phyloP scores from a whole-genome alignment of 2,888 invertebrate species.

The Aricia artaxerxes region DNA sequence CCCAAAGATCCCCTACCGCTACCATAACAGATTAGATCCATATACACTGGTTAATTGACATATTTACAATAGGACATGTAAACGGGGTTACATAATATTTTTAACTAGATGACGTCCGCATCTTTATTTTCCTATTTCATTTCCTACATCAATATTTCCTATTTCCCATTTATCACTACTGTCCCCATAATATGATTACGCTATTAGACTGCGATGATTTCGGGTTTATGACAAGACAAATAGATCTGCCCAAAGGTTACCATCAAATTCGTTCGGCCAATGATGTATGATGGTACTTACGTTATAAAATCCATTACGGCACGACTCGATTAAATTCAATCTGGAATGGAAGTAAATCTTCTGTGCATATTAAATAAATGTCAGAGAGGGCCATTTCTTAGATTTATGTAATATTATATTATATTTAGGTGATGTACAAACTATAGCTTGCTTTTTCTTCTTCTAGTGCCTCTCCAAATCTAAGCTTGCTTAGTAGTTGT shows the following conservation, averaged over 20 bases:
- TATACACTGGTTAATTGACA: neutral
- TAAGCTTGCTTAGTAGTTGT: too few relatives aligned
- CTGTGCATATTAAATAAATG: constrained; percentile 75
- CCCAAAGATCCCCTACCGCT: constrained; percentile 10
- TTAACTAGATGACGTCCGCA: too few relatives aligned
- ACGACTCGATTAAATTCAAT: constrained; percentile 73
- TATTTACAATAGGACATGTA: neutral
- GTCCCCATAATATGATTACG: constrained; percentile 1
- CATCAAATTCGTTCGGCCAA: constrained; percentile 40
- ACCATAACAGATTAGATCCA: constrained; percentile 9
- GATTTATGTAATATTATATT: constrained; percentile 57
- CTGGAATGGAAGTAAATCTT: constrained; percentile 72
- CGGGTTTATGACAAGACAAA: constrained; percentile 42
- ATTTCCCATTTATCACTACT: neutral
- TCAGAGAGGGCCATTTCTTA: constrained; percentile 57
- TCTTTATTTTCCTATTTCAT: too few relatives aligned
- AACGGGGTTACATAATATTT: neutral
- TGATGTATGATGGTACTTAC: constrained; percentile 45
- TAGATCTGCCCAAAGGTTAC: constrained; percentile 33
- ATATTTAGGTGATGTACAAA: neutral
- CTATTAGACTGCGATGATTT: constrained; percentile 39
- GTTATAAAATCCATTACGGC: constrained; percentile 65
- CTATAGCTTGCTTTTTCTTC: neutral
- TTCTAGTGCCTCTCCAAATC: neutral
- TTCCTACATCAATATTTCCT: neutral